Conservation (phyloP, 92 coral and sea anemone species). For the Blastomussa wellsi region DNA sequence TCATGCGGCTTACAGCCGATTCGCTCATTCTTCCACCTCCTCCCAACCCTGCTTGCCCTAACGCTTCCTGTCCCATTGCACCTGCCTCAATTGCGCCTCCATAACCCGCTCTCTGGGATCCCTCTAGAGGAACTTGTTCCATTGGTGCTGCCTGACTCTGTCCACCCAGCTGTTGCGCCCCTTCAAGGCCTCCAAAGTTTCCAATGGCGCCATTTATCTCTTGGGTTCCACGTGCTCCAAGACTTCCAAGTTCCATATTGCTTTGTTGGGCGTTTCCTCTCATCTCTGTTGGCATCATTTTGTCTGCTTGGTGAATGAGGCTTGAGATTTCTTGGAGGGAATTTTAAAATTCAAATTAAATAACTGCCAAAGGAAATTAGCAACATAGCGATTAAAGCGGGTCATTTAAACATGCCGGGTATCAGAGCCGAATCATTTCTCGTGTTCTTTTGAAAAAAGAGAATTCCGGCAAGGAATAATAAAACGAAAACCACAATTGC, state of each 20-base stretch:
- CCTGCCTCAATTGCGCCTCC: constrained; percentile 38
- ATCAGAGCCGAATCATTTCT: too few relatives aligned
- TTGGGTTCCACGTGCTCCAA: constrained; percentile 49
- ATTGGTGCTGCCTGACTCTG: constrained; percentile 28
- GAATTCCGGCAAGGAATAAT: background rate
- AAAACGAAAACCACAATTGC: background rate
- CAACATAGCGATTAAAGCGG: background rate
- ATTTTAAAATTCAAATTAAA: background rate
- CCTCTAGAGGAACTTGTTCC: constrained; percentile 21
- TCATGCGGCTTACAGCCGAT: constrained; percentile 44
- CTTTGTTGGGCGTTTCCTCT: constrained; percentile 55
- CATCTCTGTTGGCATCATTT: constrained; percentile 71
- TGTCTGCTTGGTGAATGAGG: constrained; percentile 73
- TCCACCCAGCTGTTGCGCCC: constrained; percentile 40
- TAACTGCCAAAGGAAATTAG: background rate
- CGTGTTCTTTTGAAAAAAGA: background rate
- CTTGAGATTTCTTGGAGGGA: constrained; percentile 60
- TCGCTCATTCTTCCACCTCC: constrained; percentile 30
- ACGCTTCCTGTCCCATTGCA: constrained; percentile 13
- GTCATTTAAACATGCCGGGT: background rate
- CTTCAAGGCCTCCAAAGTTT: constrained; percentile 30
- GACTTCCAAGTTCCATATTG: constrained; percentile 26
- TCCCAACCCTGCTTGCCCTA: constrained; percentile 26
- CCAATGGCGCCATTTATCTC: constrained; percentile 6
- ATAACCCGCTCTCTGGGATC: constrained; percentile 27